Base-by-base conservation (phyloP, 2,797 vertebrate genomes). In the Lemur catta region DNA sequence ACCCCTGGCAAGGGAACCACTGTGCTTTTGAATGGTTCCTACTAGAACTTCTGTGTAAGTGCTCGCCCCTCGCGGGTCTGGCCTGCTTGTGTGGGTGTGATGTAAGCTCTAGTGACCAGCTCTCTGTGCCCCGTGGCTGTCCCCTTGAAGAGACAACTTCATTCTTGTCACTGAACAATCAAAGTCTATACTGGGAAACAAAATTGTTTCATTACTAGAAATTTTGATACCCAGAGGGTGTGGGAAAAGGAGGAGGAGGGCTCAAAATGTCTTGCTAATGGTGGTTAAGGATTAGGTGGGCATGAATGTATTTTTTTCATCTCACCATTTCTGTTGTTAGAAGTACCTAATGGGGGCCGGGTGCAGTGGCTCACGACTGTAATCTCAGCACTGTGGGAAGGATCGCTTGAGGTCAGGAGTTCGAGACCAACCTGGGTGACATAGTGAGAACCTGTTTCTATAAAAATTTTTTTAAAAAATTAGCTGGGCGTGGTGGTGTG, bases 301-400 rank as follows among this genome's bases (percentile, higher is more conserved):
- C 11, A 22, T 74, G 50, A 14, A 1, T 86, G n/a, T 14, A 28
- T 81, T 86, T 91, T 65, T 87, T 55, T 30, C 1, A 3, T 96
- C 22, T 55, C n/a, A 15, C 75, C 55, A 96, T 97, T 97, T 96
- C 86, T 98, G 38, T 96, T 98, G 71, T 97, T 98, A 96, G 93
- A 94, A 97, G 95, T 97, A 89, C 69, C 65, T 97, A 98, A 96
- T 92, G 96, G 88, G 95, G 7, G 61, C 61, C 2, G 0, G 61
- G 15, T n/a, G 61, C 61, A n/a, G 30, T 65, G 61, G 63, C 63
- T 65, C 7, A 65, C 6, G 33, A 17, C 63, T 65, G 63, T 65
- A 65, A 18, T n/a, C 33, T 15, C 33, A 65, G 33, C 15, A 65
- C 63, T 65, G n/a, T n/a, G 63, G 63, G 33, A 65, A 26, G 33